Evolutionary conservation across 2,113 vertebrate species (phyloP), one percentile per base, ranked within the genome.

Genomic region (Anseranas semipalmata): DNA sequence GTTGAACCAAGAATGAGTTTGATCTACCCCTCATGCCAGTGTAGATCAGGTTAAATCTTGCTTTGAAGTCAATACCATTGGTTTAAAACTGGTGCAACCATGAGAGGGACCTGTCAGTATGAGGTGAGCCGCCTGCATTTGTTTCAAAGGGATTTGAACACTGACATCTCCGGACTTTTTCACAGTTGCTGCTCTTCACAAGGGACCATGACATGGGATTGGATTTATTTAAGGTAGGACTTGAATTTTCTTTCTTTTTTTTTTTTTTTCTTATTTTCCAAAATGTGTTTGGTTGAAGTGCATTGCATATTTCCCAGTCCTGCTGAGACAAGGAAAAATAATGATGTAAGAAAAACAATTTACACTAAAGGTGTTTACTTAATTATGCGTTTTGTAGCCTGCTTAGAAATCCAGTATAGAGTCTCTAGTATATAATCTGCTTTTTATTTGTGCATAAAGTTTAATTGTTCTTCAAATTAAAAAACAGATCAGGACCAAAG

Each of bases 191-290:
- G 66, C 62, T 86, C 30, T 65, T 96, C 88, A 72, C 43, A 56
- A 67, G 27, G 10, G 59, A 93, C 76, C 52, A 48, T 70, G 56
- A 76, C 37, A 32, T 4, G 15, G 22, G 22, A 86, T 27, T 81
- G 76, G 33, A 92, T 88, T 92, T 95, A 21, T 35, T 87, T 60
- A 83, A 96, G 95, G 95, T 96, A 94, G 27, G 76, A 62, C 85
- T 93, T 92, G 22, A 62, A 33, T 27, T 17, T 78, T 25, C 0
- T 9, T 14, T 33, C 41, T 11, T 11, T 52, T 16, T 33, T 25
- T 50, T 39, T 33, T 30, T 32, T 11, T 25, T 12, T 37, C 13
- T 50, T 30, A 25, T 28, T 32, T 1, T 6, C 17, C 4, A 35
- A 76, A 81, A 43, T 33, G 22, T 43, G 16, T 77, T 90, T 86